phyloP scores from a whole-genome alignment of 1,140 invertebrate genomes.

The Hylaeus volcanicus region DNA sequence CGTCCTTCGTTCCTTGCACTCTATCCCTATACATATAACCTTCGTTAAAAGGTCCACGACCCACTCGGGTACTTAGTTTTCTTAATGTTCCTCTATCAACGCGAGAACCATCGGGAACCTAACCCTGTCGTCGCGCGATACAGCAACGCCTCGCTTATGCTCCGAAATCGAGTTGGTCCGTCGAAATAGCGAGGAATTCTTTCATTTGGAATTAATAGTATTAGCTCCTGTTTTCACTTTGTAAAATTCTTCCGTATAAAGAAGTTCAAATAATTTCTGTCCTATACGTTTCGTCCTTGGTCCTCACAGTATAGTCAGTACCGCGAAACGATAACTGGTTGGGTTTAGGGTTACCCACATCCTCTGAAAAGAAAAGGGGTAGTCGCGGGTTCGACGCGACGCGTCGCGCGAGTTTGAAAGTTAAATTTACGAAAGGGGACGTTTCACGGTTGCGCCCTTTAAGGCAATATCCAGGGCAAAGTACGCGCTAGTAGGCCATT shows the following conservation, averaged over 20 bases:
- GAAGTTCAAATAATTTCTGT: too few species aligned
- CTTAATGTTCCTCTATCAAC: slow-evolving; percentile 54
- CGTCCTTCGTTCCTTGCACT: slow-evolving; percentile 35
- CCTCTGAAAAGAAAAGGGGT: slow-evolving; percentile 10
- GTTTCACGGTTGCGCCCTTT: slow-evolving; percentile 49
- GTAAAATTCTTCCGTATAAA: too few species aligned
- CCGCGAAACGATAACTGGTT: too few species aligned
- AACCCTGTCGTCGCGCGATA: slow-evolving; percentile 33
- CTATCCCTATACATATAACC: slow-evolving; percentile 4
- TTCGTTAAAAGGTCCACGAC: slow-evolving; percentile 56
- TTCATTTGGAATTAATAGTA: too few species aligned
- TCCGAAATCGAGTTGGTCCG: too few species aligned
- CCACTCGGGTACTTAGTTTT: slow-evolving; percentile 44
- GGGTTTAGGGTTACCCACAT: not conserved
- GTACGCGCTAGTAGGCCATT: slow-evolving; percentile 51
- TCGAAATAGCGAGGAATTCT: too few species aligned
- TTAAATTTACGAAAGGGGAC: slow-evolving; percentile 44
- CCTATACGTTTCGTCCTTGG: too few species aligned
- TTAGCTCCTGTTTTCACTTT: too few species aligned
- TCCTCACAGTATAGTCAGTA: too few species aligned
- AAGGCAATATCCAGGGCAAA: slow-evolving; percentile 54
- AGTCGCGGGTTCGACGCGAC: not conserved
- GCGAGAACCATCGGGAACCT: slow-evolving; percentile 52
- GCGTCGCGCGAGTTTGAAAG: slow-evolving; percentile 32
- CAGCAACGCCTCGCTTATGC: too few species aligned